phyloP scores from a whole-genome alignment of 2,797 vertebrate species.

The Hydrocynus forskahlii region DNA sequence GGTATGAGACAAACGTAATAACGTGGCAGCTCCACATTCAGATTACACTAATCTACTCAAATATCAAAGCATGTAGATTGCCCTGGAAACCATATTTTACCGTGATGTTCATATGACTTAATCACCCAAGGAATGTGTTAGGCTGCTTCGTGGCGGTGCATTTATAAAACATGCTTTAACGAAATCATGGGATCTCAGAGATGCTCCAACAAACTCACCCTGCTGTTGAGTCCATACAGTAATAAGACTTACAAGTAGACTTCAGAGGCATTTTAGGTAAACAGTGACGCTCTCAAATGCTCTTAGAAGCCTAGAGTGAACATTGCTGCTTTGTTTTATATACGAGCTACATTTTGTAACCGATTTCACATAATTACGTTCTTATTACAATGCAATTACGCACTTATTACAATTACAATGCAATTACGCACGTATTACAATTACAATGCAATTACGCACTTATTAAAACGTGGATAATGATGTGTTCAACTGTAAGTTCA shows the following conservation, averaged over 20 bases:
- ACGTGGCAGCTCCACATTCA: slow-evolving; percentile 22
- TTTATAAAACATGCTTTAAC: slow-evolving; percentile 30
- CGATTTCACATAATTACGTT: too few species aligned
- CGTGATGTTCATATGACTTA: slow-evolving; percentile 41
- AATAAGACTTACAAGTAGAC: slow-evolving; percentile 21
- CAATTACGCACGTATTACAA: too few species aligned
- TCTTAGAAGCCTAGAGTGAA: too few species aligned
- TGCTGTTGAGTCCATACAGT: neutral
- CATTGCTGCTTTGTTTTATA: too few species aligned
- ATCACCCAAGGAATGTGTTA: slow-evolving; percentile 24
- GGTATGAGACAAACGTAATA: slow-evolving; percentile 40
- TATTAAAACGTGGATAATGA: too few species aligned
- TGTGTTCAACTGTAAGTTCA: too few species aligned
- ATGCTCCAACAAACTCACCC: slow-evolving; percentile 33
- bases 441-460: too few species aligned
- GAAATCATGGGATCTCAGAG: slow-evolving; percentile 29
- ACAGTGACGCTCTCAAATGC: neutral
- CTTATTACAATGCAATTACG: too few species aligned
- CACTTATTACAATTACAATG: too few species aligned
- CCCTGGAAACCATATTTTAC: slow-evolving; percentile 40
- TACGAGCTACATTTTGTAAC: too few species aligned
- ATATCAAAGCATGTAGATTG: slow-evolving; percentile 23
- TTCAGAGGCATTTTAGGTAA: neutral
- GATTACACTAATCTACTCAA: slow-evolving; percentile 42
- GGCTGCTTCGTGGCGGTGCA: neutral